Conservation (phyloP, 2,888 invertebrate genomes). For the Nymphalis c-album region DNA sequence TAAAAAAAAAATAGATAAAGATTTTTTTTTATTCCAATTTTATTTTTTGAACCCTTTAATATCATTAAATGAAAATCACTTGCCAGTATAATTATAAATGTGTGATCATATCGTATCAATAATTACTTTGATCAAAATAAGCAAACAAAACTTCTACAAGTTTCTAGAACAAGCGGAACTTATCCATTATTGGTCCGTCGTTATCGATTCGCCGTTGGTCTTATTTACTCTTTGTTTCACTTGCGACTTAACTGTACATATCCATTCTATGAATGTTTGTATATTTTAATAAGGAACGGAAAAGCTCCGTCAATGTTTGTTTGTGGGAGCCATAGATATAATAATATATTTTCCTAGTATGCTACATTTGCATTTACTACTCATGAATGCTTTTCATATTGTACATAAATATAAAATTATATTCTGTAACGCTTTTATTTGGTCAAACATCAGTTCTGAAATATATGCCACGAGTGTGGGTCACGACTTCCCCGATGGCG, state of each 20-base stretch:
- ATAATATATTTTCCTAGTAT: too few species aligned
- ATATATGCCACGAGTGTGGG: too few species aligned
- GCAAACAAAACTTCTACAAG: not conserved
- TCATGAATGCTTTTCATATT: not conserved
- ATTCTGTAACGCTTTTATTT: not conserved
- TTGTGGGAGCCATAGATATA: too few species aligned
- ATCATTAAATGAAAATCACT: too few species aligned
- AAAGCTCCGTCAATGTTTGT: too few species aligned
- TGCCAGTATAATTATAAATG: not conserved
- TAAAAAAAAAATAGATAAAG: too few species aligned
- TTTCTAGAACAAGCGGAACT: slow-evolving; percentile 5
- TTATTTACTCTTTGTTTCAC: slow-evolving; percentile 4
- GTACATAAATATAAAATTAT: not conserved
- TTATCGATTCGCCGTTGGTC: slow-evolving; percentile 2
- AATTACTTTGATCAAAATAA: slow-evolving; percentile 1
- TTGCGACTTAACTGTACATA: not conserved
- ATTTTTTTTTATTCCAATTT: too few species aligned
- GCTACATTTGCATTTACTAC: not conserved
- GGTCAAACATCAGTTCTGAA: too few species aligned
- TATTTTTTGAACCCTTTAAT: too few species aligned
- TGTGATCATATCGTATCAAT: not conserved
- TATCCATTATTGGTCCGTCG: slow-evolving; percentile 7
- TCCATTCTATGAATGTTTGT: not conserved
- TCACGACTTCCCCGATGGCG: too few species aligned
- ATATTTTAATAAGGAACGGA: too few species aligned